phyloP scores from a whole-genome alignment of 2,797 vertebrate genomes.

The Morelia viridis region DNA sequence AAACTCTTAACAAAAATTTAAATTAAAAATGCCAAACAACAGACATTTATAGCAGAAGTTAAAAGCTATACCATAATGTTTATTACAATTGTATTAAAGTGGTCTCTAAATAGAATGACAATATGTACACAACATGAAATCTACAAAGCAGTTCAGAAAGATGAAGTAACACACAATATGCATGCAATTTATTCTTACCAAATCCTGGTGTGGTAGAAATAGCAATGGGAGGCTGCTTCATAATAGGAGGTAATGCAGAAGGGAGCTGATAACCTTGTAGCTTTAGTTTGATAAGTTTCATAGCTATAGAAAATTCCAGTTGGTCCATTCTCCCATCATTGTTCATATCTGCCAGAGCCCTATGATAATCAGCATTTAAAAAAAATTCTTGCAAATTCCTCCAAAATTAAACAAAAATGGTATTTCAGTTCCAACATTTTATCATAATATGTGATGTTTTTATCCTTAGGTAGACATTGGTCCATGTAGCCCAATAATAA shows the following conservation, averaged over 20 bases:
- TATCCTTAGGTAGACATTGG: neutral
- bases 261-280: conserved; percentile 95
- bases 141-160: neutral
- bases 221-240: conserved; percentile 87
- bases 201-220: conserved; percentile 80
- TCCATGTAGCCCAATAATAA: conserved; percentile 3
- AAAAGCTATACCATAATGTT: neutral
- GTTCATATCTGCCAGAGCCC: conserved; percentile 97
- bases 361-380: conserved; percentile 53
- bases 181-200: conserved; percentile 75
- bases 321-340: conserved; percentile 97
- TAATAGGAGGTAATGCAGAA: conserved; percentile 85
- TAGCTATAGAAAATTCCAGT: conserved; percentile 96
- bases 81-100: neutral
- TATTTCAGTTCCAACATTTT: conserved; percentile 1
- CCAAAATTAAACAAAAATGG: neutral
- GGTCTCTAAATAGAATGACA: neutral
- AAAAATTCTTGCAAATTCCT: conserved; percentile 12
- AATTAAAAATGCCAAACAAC: neutral
- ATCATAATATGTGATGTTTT: neutral
- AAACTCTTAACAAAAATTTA: neutral
- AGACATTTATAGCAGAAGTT: no score
- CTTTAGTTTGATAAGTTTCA: conserved; percentile 98
- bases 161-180: neutral
- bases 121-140: neutral